Conservation (phyloP, 1,140 invertebrate species). For the Drosophila parabipectinata region DNA sequence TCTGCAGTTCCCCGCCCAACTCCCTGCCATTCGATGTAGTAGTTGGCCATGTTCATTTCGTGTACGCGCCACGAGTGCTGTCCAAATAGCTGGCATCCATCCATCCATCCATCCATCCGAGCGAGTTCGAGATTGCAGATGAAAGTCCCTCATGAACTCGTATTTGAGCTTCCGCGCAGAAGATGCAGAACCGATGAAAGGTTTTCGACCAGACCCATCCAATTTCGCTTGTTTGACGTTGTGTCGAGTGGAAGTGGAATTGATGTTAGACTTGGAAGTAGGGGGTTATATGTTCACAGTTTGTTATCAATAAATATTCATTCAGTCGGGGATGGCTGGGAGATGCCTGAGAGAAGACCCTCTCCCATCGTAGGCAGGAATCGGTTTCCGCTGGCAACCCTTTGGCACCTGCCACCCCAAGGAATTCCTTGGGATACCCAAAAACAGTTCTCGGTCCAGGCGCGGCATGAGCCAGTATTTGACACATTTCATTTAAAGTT, state of each 20-base stretch:
- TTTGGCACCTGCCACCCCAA: constrained; percentile 7
- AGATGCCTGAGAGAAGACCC: constrained; percentile 20
- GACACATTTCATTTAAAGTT: constrained; percentile 75
- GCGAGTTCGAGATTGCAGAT: constrained; percentile 32
- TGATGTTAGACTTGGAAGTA: constrained; percentile 15
- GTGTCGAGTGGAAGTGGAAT: constrained; percentile 46
- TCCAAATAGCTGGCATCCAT: constrained; percentile 58
- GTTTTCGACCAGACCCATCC: constrained; percentile 4
- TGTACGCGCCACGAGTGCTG: constrained; percentile 58
- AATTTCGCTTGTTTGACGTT: constrained; percentile 41
- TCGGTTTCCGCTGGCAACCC: constrained; percentile 9
- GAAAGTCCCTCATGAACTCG: constrained; percentile 24
- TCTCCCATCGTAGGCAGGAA: background rate
- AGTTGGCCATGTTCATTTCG: constrained; percentile 60
- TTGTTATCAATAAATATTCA: constrained; percentile 53
- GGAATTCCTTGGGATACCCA: constrained; percentile 9
- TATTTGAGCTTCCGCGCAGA: constrained; percentile 16
- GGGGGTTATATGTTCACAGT: constrained; percentile 25
- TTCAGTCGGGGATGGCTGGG: constrained; percentile 35
- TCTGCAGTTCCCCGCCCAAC: background rate
- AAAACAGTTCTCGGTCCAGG: constrained; percentile 18
- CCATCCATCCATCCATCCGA: constrained; percentile 29
- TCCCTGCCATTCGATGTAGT: constrained; percentile 12
- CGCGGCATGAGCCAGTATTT: constrained; percentile 60
- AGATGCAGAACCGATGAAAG: constrained; percentile 7